These are phyloP conservation scores for Muricea muricata DNA, from an alignment of 92 coral and sea anemone genomes.

Conservation along the genomic window DNA sequence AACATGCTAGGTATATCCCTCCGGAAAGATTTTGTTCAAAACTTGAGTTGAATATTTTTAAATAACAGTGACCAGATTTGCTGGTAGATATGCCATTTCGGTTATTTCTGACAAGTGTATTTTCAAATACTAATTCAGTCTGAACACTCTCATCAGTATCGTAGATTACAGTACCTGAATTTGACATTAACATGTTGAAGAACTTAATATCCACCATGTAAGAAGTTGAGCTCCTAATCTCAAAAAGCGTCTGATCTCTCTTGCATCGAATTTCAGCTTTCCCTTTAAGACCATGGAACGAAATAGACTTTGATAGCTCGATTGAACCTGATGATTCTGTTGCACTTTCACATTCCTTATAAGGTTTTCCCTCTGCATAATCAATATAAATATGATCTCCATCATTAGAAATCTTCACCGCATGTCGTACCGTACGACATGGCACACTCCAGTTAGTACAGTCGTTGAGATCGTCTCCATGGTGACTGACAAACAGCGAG, in stretches of 20 bases:
- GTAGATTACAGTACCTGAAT: not conserved
- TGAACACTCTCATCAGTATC: not conserved
- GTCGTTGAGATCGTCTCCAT: not conserved
- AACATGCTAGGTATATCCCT: not conserved
- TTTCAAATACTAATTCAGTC: not conserved
- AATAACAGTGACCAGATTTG: not conserved
- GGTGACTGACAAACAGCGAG: not conserved
- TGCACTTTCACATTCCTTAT: not conserved
- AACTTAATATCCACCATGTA: not conserved
- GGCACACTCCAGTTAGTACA: slow-evolving; percentile 7
- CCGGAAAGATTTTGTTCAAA: not conserved
- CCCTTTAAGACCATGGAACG: slow-evolving; percentile 11
- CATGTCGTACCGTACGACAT: slow-evolving; percentile 23
- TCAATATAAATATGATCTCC: slow-evolving; percentile 14
- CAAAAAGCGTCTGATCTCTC: not conserved
- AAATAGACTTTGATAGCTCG: not conserved
- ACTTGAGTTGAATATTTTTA: slow-evolving; percentile 1
- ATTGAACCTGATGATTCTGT: not conserved
- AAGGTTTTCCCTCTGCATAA: slow-evolving; percentile 21
- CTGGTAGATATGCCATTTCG: not conserved
- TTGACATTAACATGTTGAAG: not conserved
- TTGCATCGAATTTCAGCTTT: not conserved
- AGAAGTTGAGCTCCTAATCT: not conserved
- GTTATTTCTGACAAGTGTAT: not conserved
- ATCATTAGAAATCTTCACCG: not conserved